phyloP scores from a whole-genome alignment of 1,140 invertebrate genomes.

The Ctenoplectra terminalis region DNA sequence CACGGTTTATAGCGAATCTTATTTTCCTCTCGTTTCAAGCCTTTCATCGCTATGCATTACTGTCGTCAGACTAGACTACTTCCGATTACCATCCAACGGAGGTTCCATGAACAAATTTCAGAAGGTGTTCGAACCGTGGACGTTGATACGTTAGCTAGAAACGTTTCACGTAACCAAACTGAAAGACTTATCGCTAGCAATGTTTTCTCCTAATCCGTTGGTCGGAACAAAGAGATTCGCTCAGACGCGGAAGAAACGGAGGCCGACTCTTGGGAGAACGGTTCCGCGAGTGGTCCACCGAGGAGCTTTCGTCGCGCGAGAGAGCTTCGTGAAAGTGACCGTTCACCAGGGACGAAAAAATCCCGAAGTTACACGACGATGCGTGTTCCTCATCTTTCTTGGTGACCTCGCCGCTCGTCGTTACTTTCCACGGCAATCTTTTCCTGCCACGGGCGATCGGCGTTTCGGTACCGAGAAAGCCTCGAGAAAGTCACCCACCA shows the following conservation, averaged over 20 bases:
- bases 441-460: conserved; percentile 12
- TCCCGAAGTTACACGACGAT: background rate
- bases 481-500: conserved; percentile 35
- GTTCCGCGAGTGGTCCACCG: background rate
- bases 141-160: no score
- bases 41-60: no score
- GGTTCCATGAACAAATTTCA: no score
- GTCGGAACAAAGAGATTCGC: no score
- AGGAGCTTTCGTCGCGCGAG: conserved; percentile 34
- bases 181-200: no score
- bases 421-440: conserved; percentile 39
- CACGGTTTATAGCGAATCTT: background rate
- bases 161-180: no score
- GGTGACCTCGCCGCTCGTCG: conserved; percentile 17
- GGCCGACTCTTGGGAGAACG: background rate
- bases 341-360: conserved; percentile 46
- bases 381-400: conserved; percentile 31
- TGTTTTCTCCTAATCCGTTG: no score
- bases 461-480: conserved; percentile 39
- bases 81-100: no score
- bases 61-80: no score
- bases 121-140: no score
- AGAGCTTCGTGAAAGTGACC: conserved; percentile 53
- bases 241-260: no score
- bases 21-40: conserved; percentile 11